Percentiles rank a stretch among this genome's conserved stretches.
Conservation (phyloP, 2,113 vertebrate species). For the Periophthalmodon schlosseri region DNA sequence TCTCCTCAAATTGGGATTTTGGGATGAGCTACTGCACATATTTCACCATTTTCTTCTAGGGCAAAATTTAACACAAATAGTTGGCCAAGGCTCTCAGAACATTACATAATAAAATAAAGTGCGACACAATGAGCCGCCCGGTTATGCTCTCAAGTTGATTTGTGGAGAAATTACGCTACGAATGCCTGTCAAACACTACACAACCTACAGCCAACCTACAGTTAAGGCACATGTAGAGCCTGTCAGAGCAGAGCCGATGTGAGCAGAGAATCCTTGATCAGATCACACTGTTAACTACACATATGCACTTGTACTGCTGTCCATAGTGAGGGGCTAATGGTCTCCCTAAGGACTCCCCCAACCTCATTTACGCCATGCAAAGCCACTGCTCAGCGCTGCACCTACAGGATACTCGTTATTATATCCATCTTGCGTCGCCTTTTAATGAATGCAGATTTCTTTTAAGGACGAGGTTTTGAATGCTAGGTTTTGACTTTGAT, state of each 20-base stretch:
- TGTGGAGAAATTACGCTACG: neutral
- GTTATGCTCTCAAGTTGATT: neutral
- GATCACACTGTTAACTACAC: conserved; percentile 5
- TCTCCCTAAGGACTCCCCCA: conserved; percentile 56
- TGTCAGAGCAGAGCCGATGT: conserved; percentile 33
- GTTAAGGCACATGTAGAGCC: neutral
- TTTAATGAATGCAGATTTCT: neutral
- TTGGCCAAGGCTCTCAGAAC: no score
- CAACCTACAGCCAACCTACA: neutral
- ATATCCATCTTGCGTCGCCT: conserved; percentile 11
- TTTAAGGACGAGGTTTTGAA: neutral
- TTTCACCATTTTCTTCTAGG: no score
- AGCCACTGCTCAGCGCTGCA: conserved; percentile 31
- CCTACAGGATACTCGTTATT: conserved; percentile 36
- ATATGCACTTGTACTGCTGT: conserved; percentile 19
- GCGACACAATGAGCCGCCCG: no score
- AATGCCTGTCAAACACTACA: neutral
- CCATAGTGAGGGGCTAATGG: conserved; percentile 44
- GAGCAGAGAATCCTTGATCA: conserved; percentile 29
- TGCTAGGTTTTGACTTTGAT: conserved; percentile 43
- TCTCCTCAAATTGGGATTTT: no score
- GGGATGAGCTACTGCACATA: no score
- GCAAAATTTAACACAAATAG: no score
- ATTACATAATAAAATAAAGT: no score
- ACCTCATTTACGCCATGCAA: conserved; percentile 57